These are phyloP conservation scores for Steinernema feltiae DNA, from an alignment of 1,140 invertebrate genomes.

Conservation along the genomic window DNA sequence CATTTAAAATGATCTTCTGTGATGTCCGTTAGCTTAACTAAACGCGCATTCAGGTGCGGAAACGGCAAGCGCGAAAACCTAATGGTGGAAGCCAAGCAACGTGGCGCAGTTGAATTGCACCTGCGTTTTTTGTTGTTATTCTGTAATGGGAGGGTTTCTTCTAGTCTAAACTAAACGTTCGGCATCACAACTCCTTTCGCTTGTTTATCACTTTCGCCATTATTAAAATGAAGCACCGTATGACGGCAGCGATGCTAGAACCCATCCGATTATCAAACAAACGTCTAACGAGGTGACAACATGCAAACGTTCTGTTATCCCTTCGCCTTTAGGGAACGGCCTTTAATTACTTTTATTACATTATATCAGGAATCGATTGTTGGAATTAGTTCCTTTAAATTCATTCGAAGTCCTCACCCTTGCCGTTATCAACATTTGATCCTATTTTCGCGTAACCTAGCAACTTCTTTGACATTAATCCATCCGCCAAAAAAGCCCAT, in stretches of 20 bases:
- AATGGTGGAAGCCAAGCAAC: no score
- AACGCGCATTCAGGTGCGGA: no score
- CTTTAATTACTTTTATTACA: neutral
- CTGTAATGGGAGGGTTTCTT: neutral
- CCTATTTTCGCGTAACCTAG: no score
- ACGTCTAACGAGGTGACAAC: neutral
- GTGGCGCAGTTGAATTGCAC: no score
- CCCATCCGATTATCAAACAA: neutral
- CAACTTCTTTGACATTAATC: no score
- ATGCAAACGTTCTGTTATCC: neutral
- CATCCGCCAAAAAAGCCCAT: no score
- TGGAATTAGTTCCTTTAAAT: neutral
- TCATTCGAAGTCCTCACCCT: neutral
- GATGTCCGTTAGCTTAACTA: no score
- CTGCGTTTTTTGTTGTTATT: no score
- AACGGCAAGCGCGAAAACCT: no score
- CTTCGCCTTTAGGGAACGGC: neutral
- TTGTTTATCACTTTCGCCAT: neutral
- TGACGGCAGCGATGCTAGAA: neutral
- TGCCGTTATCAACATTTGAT: no score
- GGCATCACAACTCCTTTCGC: neutral
- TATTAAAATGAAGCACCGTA: neutral
- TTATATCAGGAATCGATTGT: neutral
- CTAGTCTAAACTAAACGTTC: neutral
- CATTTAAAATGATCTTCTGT: no score